Evolutionary conservation across 2,888 invertebrate species (phyloP), one percentile per base, ranked within the genome.

Genomic region (Horisme vitalbata): DNA sequence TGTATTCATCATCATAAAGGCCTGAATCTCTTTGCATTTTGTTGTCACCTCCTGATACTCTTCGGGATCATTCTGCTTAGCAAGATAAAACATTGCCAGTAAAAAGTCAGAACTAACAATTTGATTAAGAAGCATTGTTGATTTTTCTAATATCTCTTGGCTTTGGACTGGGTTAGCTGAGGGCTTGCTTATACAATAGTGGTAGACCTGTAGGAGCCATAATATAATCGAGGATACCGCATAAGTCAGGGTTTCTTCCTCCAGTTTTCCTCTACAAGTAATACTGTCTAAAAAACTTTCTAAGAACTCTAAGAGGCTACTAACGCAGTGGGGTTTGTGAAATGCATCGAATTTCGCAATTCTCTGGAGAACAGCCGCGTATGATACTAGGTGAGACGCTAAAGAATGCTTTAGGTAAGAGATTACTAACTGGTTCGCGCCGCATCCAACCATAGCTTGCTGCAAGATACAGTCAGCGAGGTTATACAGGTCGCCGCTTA

Each of bases 361-460:
- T 66, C 96, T 93, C 68, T 95, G 95, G 15, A 98, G 79, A 0
- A 97, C 97, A 3, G 97, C 96, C 4, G 96, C 96, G 75, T 97
- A 96, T 0, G 97, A 97, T 0, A 98, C 96, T 54, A 98, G 83
- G 82, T 97, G 97, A 4, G 97, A 95, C 59, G 96, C 96, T 39
- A 98, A 81, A 1, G 97, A 97, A 85, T 98, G 98, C 75, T 95
- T 96, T 50, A 99, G 89, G 78, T 98, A 99, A 8, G 97, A 97
- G 57, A 99, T 90, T 24, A 98, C 95, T 57, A 98, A 87, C 74
- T 95, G 93, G 83, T 98, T 98, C 0, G 98, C 98, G 14, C 96
- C 96, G 15, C 96, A 95, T 15, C 98, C 98, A 24, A 97, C 96
- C 64, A 98, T 92, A 0, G 97, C 98, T 85, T 98, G 98, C 71